Percentiles rank a stretch among this genome's conserved stretches.
phyloP scores from a whole-genome alignment of 2,888 invertebrate species.

The Deilephila porcellus region DNA sequence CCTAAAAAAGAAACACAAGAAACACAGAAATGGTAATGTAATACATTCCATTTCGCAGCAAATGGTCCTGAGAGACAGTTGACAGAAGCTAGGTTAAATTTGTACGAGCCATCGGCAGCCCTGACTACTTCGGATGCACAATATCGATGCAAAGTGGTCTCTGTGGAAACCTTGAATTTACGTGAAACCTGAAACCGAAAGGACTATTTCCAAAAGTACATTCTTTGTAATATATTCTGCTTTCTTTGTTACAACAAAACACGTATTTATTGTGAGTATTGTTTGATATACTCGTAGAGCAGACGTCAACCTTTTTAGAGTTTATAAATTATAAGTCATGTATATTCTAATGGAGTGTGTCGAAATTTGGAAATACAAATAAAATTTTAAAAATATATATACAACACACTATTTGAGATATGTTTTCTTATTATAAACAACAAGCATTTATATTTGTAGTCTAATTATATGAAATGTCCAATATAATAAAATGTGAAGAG shows the following conservation, averaged over 20 bases:
- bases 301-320: background rate
- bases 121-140: conserved; percentile 32
- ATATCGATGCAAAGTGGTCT: conserved; percentile 40
- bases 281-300: background rate
- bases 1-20: background rate
- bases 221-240: background rate
- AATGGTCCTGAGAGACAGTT: background rate
- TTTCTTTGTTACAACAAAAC: background rate
- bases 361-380: no score
- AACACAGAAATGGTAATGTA: conserved; percentile 5
- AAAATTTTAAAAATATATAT: no score
- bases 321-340: background rate
- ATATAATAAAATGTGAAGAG: no score
- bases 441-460: no score
- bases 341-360: no score
- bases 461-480: no score
- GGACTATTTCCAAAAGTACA: background rate
- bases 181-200: conserved; percentile 24
- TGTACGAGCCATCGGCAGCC: conserved; percentile 31
- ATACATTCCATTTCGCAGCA: background rate
- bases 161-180: conserved; percentile 23
- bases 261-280: background rate
- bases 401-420: no score
- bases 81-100: conserved; percentile 7
- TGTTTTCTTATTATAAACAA: no score